Evolutionary conservation across 1,140 invertebrate genomes (phyloP).

Genomic region (Maconellicoccus hirsutus): DNA sequence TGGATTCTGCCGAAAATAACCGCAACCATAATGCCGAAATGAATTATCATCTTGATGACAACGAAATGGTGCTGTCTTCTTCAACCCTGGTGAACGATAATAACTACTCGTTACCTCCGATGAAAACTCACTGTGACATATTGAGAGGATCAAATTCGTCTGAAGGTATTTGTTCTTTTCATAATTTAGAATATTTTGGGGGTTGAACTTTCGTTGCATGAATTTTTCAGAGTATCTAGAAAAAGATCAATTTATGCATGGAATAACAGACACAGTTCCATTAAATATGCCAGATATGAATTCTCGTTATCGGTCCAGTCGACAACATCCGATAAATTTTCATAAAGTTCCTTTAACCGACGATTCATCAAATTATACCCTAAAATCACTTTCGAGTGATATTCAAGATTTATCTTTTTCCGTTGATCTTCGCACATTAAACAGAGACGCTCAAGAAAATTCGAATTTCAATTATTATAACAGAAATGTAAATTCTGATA

Average conservation of each 20-base stretch:
- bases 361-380: neutral
- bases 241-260: neutral
- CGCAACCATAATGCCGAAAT: neutral
- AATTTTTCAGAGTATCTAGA: neutral
- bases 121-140: neutral
- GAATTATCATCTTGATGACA: neutral
- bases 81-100: neutral
- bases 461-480: constrained; percentile 2
- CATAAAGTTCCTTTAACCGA: neutral
- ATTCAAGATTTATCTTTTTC: constrained; percentile 16
- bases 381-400: neutral
- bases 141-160: neutral
- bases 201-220: neutral
- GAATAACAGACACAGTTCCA: neutral
- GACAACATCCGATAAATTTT: neutral
- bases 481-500: neutral
- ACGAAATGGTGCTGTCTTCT: neutral
- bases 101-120: neutral
- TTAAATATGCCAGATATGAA: neutral
- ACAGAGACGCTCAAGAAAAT: neutral
- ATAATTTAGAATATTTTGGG: no score
- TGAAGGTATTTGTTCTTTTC: neutral
- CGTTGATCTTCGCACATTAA: neutral
- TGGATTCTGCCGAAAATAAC: neutral
- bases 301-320: neutral